Base-by-base conservation (phyloP, 1,140 invertebrate genomes). In the Caenorhabditis tropicalis region DNA sequence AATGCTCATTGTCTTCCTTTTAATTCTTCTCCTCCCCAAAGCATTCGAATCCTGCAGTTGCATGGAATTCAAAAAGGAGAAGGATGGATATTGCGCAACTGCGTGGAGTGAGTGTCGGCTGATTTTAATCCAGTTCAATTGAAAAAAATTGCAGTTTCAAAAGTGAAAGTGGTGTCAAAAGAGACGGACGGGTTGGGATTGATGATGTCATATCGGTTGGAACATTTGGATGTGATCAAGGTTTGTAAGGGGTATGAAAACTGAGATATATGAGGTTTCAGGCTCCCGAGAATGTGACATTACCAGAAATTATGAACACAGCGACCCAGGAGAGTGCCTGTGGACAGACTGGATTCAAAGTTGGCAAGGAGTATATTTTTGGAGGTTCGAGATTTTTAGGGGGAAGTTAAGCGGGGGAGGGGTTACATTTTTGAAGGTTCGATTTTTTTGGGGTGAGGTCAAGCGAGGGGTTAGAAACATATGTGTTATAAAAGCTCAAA, bases 161-260 rank as follows among this genome's bases (percentile, higher is more conserved):
- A 74, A 46, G 65, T 74, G 36, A 74, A 74, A 74, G 36, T 74
- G 6, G 10, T 74, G 33, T 74, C 65, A 2, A 74, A 74, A 24
- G 65, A 74, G 33, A 74, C 33, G 2, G 36, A 43, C 24, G 65
- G 65, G 7, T 15, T 74, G 12, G 65, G 65, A 74, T 74, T 74
- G n/a, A 43, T 74, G 33, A 74, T 74, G 65, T 39, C 65, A 21
- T 74, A 74, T 12, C 33, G 65, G 15, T 43, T 74, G n/a, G 65
- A 74, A 74, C 65, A 74, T 74, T 43, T 74, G 36, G 43, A 74
- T 10, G 65, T 74, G 33, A 43, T 43, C 65, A 74, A 74, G 65
- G 65, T 70, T 70, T 36, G 1, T 27, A 9, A n/a, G 24, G 2
- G 2, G n/a, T 12, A 43, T 3, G 10, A 46, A 43, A 46, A 12